phyloP scores from a whole-genome alignment of 2,113 vertebrate species.

The Paracanthobrama guichenoti region DNA sequence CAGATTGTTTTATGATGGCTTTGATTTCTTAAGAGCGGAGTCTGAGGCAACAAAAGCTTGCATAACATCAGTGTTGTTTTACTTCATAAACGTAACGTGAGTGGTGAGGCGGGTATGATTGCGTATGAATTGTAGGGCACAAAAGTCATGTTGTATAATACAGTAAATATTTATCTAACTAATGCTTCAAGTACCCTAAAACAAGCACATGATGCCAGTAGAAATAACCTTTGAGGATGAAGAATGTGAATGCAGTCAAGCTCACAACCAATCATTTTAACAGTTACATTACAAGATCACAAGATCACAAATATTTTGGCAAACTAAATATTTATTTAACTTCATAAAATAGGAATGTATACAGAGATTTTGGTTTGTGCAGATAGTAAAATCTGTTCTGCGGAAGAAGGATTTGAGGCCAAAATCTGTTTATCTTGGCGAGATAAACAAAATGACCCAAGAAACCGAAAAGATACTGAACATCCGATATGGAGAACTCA shows the following conservation, averaged over 20 bases:
- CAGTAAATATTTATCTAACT: neutral
- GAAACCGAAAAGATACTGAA: neutral
- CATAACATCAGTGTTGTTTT: neutral
- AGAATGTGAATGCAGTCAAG: neutral
- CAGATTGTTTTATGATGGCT: neutral
- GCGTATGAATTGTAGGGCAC: neutral
- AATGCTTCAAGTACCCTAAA: neutral
- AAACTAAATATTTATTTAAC: neutral
- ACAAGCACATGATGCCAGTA: neutral
- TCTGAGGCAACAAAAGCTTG: neutral
- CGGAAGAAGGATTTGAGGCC: neutral
- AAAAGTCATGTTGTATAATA: neutral
- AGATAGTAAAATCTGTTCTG: neutral
- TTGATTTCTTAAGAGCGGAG: neutral
- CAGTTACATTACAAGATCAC: neutral
- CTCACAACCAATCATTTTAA: constrained; percentile 3
- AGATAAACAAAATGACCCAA: constrained; percentile 5
- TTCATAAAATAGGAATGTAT: neutral
- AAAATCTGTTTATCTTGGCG: neutral
- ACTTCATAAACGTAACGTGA: neutral
- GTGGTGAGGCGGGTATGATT: neutral
- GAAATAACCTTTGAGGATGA: neutral
- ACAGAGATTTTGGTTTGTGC: neutral
- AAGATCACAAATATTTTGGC: neutral
- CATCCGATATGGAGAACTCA: neutral